phyloP scores from a whole-genome alignment of 2,888 invertebrate genomes.

The Subacronicta megacephala region DNA sequence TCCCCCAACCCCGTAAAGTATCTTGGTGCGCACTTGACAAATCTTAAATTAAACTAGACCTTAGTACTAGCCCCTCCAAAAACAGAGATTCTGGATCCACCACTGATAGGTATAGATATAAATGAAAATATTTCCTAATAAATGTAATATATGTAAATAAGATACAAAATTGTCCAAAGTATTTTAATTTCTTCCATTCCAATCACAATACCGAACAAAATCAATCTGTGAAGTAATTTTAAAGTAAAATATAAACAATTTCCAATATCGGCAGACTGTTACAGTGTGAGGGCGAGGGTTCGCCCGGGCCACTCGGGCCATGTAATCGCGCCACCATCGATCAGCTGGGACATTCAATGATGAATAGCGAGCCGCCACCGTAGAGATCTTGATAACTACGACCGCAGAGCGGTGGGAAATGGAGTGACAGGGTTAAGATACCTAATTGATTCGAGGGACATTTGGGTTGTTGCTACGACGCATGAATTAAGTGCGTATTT shows the following conservation, averaged over 20 bases:
- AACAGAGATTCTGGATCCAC: too few species aligned
- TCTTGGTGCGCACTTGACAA: too few species aligned
- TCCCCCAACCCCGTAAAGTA: too few species aligned
- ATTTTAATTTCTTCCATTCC: constrained; percentile 18
- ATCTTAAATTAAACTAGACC: too few species aligned
- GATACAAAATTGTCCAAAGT: constrained; percentile 4
- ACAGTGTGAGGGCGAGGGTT: constrained; percentile 41
- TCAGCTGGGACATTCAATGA: constrained; percentile 69
- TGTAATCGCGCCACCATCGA: constrained; percentile 66
- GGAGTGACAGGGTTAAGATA: constrained; percentile 14
- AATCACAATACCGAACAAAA: constrained; percentile 20
- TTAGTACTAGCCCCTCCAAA: too few species aligned
- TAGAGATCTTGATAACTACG: constrained; percentile 65
- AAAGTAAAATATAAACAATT: constrained; percentile 48
- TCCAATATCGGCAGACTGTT: constrained; percentile 44
- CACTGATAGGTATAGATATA: too few species aligned
- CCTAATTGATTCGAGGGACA: neutral
- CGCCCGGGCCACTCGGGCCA: constrained; percentile 22
- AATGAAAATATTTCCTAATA: neutral
- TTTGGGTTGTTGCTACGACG: neutral
- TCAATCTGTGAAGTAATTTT: constrained; percentile 38
- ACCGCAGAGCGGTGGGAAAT: constrained; percentile 26
- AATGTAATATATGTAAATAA: neutral
- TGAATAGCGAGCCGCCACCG: constrained; percentile 67
- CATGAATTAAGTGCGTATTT: neutral